Percentiles rank a stretch among this genome's conserved stretches.
Evolutionary conservation across 2,113 vertebrate genomes (phyloP).

Genomic region (Brachypodius melanocephalos): DNA sequence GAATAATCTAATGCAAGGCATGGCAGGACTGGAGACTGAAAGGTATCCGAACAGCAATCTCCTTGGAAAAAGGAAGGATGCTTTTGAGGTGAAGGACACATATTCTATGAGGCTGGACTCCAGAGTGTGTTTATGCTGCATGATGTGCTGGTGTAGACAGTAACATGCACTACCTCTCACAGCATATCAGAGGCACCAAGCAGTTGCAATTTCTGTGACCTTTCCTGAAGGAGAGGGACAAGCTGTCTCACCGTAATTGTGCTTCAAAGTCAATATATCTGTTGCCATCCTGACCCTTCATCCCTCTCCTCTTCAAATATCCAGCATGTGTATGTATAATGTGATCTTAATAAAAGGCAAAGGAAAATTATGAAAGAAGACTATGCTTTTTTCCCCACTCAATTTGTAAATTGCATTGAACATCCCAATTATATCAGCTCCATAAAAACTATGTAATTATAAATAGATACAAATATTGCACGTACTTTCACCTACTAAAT

Average conservation of each 20-base stretch:
- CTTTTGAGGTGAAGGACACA: not conserved
- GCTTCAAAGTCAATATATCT: not conserved
- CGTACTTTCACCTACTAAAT: not conserved
- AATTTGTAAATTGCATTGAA: not conserved
- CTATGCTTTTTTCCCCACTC: not conserved
- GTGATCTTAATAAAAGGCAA: not conserved
- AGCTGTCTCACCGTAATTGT: not conserved
- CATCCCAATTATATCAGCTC: not conserved
- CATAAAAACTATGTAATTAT: not conserved
- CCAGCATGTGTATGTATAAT: not conserved
- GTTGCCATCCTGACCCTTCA: not conserved
- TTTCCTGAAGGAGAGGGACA: not conserved
- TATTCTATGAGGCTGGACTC: not conserved
- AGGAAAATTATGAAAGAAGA: not conserved
- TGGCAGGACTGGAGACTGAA: not conserved
- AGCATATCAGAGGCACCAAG: not conserved
- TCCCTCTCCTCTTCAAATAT: not conserved
- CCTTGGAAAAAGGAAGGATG: not conserved
- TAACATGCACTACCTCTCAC: not conserved
- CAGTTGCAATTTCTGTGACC: not conserved
- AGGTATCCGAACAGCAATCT: not conserved
- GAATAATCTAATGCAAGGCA: not conserved
- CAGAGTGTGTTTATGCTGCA: not conserved
- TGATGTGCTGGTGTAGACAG: not conserved
- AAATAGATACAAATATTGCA: conserved; percentile 11